Percentiles rank a stretch among this genome's conserved stretches.
Conservation (phyloP, 2,797 vertebrate species). For the Myiothlypis chrysogaster region DNA sequence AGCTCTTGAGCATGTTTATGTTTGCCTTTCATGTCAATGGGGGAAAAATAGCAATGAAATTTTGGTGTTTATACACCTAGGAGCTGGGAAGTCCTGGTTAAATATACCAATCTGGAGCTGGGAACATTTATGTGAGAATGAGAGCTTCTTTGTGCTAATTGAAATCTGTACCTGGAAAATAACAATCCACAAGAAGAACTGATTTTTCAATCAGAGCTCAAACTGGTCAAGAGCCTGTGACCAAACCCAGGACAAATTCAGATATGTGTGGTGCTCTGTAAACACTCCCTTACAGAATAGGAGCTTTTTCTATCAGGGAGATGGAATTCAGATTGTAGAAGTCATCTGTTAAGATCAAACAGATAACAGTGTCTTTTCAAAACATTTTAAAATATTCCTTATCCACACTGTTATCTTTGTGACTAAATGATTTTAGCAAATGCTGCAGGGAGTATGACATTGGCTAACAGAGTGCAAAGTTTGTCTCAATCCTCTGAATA, state of each 20-base stretch:
- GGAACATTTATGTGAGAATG: background rate
- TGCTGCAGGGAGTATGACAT: background rate
- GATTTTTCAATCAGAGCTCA: background rate
- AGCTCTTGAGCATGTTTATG: conserved; percentile 23
- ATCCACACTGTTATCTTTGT: background rate
- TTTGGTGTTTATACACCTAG: conserved; percentile 40
- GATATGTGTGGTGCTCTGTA: accelerated
- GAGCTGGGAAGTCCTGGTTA: conserved; percentile 7
- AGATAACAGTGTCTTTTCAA: background rate
- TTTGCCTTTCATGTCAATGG: conserved; percentile 40
- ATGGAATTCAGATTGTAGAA: conserved; percentile 6
- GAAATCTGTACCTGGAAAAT: conserved; percentile 40
- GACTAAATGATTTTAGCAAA: conserved; percentile 12
- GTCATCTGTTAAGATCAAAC: conserved; percentile 5
- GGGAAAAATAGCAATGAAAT: conserved; percentile 45
- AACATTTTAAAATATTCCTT: conserved; percentile 21
- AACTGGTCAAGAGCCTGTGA: background rate
- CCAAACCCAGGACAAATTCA: background rate
- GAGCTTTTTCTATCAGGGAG: background rate
- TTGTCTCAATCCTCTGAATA: background rate
- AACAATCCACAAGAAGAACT: background rate
- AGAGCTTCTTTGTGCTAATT: conserved; percentile 8
- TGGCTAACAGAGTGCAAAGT: background rate
- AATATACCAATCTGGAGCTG: background rate
- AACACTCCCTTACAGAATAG: background rate